Conservation (phyloP, 2,797 vertebrate species). For the Tangara arthus region DNA sequence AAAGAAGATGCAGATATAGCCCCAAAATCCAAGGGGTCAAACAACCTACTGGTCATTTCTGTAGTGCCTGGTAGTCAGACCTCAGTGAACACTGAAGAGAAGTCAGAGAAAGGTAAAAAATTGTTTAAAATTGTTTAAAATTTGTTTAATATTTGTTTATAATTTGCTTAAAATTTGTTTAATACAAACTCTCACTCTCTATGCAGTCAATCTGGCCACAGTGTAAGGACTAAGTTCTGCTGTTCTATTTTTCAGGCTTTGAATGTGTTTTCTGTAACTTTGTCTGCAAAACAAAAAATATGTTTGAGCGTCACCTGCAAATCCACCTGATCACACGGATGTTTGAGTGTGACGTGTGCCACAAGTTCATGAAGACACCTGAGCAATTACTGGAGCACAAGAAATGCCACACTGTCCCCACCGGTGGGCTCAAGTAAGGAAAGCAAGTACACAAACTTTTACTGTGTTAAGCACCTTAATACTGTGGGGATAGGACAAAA, state of each 20-base stretch:
- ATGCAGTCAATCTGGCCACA: fast-evolving
- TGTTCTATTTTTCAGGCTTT: slow-evolving; percentile 82
- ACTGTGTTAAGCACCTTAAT: slow-evolving; percentile 76
- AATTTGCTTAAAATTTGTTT: no score
- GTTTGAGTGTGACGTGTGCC: slow-evolving; percentile 99
- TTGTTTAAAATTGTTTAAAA: no score
- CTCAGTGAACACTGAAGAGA: slow-evolving; percentile 88
- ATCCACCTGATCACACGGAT: slow-evolving; percentile 99
- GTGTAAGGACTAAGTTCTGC: not conserved
- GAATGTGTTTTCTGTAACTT: slow-evolving; percentile 99
- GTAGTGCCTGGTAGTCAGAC: slow-evolving; percentile 89
- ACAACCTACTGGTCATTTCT: slow-evolving; percentile 89
- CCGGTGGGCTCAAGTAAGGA: slow-evolving; percentile 99
- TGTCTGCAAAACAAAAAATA: slow-evolving; percentile 97
- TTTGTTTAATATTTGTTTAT: no score
- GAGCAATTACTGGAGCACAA: slow-evolving; percentile 99
- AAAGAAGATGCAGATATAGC: slow-evolving; percentile 89
- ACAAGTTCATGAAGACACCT: slow-evolving; percentile 99
- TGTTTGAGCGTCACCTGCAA: slow-evolving; percentile 98
- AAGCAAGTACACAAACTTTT: slow-evolving; percentile 96
- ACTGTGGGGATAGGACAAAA: not conserved
- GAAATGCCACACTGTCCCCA: slow-evolving; percentile 98
- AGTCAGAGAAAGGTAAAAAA: slow-evolving; percentile 90
- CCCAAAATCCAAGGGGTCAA: slow-evolving; percentile 86
- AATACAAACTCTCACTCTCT: not conserved